phyloP scores from a whole-genome alignment of 2,888 invertebrate species.

The Bunonema sp. region DNA sequence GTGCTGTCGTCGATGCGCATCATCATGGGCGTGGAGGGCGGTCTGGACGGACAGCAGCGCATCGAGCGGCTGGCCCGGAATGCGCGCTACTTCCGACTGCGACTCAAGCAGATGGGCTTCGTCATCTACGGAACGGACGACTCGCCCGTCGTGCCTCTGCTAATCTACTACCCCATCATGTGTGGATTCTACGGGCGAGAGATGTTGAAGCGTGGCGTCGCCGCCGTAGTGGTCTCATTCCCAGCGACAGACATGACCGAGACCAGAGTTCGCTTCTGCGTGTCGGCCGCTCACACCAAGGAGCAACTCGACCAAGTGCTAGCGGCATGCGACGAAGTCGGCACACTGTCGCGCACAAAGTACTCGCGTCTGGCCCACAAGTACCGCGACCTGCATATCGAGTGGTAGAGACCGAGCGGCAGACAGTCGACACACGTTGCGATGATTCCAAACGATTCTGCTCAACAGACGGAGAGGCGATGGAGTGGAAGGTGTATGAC shows the following conservation, averaged over 20 bases:
- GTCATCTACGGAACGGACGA: slow-evolving; percentile 79
- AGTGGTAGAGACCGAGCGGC: no score
- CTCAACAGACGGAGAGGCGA: no score
- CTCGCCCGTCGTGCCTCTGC: slow-evolving; percentile 78
- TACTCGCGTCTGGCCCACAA: slow-evolving; percentile 11
- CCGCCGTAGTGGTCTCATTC: slow-evolving; percentile 87
- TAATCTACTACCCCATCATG: slow-evolving; percentile 26
- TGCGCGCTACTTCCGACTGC: slow-evolving; percentile 14
- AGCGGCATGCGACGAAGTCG: slow-evolving; percentile 4
- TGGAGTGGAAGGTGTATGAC: no score
- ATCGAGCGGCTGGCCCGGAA: slow-evolving; percentile 20
- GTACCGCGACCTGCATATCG: slow-evolving; percentile 11
- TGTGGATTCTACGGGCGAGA: slow-evolving; percentile 73
- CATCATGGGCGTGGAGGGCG: slow-evolving; percentile 30
- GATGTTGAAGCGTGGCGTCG: slow-evolving; percentile 61
- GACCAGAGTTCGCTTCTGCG: slow-evolving; percentile 71
- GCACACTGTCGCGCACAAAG: slow-evolving; percentile 4
- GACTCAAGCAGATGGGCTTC: slow-evolving; percentile 68
- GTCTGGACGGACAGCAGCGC: slow-evolving; percentile 18
- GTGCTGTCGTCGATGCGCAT: slow-evolving; percentile 7
- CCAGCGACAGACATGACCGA: slow-evolving; percentile 87
- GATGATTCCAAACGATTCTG: no score
- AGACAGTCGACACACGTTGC: no score
- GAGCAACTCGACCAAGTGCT: slow-evolving; percentile 26
- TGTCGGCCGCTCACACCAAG: slow-evolving; percentile 54